Base-by-base conservation (phyloP, 2,888 invertebrate species). In the Lampropteryx suffumata region DNA sequence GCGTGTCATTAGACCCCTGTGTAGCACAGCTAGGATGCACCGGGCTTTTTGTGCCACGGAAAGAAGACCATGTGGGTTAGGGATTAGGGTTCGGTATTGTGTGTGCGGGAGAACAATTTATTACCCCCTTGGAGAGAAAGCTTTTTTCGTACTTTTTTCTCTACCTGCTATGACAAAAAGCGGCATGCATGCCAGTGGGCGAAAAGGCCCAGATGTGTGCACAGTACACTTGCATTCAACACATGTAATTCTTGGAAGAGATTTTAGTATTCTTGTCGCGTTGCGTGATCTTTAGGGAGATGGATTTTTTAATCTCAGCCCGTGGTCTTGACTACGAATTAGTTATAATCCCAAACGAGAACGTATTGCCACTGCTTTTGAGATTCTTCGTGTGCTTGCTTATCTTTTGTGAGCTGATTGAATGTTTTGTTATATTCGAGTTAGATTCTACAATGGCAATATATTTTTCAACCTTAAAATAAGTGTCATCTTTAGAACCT, bases 1-100 rank as follows among this genome's bases (percentile, higher is more conserved):
- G 74, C 76, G 80, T 82, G 81, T 83, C 84, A 82, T 86, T 84
- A 83, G 84, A 84, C 82, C 84, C 84, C 81, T 78, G 79, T 78
- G 71, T 71, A 50, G 58, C 28, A 12, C 30, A 39, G 41, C 50
- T 50, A 43, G 30, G 50, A 54, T 60, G 37, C 49, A 24, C 41
- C 50, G 28, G 47, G 17, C 21, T 39, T 30, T 48, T 37, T 40
- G 11, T 27, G n/a, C 9, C 6, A 6, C 11, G 13, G n/a, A 50
- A 12, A 50, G 29, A 21, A 3, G 9, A 24, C 49, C 36, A 35
- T 64, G 58, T 35, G 2, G 0, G 0, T 2, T 1, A 1, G 0
- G 0, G 0, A 0, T 28, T 57, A 65, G 54, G 45, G 65, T 60
- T 55, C 10, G 46, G 26, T 57, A 51, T 65, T 3, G 28, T 49